Conservation (phyloP, 2,113 vertebrate species). For the Pionites leucogaster region DNA sequence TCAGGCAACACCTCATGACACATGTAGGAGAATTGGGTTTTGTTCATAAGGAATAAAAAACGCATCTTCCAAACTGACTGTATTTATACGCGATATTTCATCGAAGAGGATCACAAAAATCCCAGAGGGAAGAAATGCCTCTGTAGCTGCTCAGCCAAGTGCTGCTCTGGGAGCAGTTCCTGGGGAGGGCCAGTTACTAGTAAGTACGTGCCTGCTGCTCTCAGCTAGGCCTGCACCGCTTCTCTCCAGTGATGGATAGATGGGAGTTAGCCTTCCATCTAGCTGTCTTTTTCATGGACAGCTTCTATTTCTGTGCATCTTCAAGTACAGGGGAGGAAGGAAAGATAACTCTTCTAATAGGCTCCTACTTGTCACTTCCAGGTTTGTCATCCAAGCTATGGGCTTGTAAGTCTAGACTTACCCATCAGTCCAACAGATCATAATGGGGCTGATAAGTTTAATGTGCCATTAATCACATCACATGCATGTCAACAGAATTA, state of each 20-base stretch:
- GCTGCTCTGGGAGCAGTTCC: not conserved
- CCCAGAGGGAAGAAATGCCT: not conserved
- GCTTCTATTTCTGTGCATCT: not conserved
- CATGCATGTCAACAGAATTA: not conserved
- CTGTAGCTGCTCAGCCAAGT: not conserved
- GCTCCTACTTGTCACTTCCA: not conserved
- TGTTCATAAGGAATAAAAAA: not conserved
- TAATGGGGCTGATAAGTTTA: not conserved
- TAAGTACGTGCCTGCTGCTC: accelerated
- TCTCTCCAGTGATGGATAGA: not conserved
- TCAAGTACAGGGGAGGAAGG: not conserved
- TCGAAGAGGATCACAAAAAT: not conserved
- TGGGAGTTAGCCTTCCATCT: accelerated
- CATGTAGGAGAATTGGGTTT: accelerated
- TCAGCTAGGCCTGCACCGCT: not conserved
- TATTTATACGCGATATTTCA: not conserved
- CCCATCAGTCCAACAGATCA: not conserved
- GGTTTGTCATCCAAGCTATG: not conserved
- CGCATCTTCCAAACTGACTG: not conserved
- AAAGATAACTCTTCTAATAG: not conserved
- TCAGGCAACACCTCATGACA: not conserved
- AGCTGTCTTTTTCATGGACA: accelerated
- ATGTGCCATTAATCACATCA: not conserved
- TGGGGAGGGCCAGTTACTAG: not conserved
- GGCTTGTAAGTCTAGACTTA: not conserved